Evolutionary conservation across 2,888 invertebrate genomes (phyloP).

Genomic region (Coenonympha arcania): DNA sequence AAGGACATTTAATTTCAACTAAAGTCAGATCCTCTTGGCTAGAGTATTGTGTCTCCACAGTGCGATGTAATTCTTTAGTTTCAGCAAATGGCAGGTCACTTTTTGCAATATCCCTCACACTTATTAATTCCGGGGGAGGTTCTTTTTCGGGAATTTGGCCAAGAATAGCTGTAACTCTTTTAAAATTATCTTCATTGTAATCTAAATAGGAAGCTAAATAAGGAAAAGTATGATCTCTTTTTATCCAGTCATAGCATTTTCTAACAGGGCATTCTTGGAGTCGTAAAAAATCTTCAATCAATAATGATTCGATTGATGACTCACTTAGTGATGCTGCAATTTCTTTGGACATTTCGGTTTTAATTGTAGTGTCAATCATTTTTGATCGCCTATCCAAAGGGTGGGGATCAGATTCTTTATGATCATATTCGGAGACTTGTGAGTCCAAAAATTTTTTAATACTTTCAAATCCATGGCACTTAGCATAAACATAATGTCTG

Average conservation of each 20-base stretch:
- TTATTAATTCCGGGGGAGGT: slow-evolving; percentile 34
- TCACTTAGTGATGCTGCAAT: slow-evolving; percentile 22
- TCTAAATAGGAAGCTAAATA: slow-evolving; percentile 47
- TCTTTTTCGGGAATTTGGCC: slow-evolving; percentile 28
- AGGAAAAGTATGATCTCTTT: slow-evolving; percentile 43
- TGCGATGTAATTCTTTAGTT: slow-evolving; percentile 45
- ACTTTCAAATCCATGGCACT: slow-evolving; percentile 55
- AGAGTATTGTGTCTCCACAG: slow-evolving; percentile 55
- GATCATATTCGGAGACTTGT: slow-evolving; percentile 48
- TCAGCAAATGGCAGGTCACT: slow-evolving; percentile 46
- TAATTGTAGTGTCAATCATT: slow-evolving; percentile 15
- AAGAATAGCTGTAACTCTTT: slow-evolving; percentile 43
- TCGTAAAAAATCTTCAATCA: slow-evolving; percentile 42
- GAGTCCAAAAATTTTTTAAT: slow-evolving; percentile 49
- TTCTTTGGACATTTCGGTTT: slow-evolving; percentile 15
- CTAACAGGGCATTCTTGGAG: slow-evolving; percentile 27
- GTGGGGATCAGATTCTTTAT: slow-evolving; percentile 4
- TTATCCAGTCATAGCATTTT: slow-evolving; percentile 24
- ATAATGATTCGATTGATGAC: slow-evolving; percentile 46
- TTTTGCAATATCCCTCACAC: slow-evolving; percentile 39
- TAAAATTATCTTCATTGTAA: slow-evolving; percentile 55
- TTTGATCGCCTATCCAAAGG: slow-evolving; percentile 15
- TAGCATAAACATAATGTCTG: slow-evolving; percentile 57
- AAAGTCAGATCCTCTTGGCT: slow-evolving; percentile 47
- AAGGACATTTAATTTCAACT: slow-evolving; percentile 39